A percentile compares a stretch with the other conserved stretches of the same genome.
phyloP scores from a whole-genome alignment of 2,888 invertebrate genomes.

The Acleris holmiana region DNA sequence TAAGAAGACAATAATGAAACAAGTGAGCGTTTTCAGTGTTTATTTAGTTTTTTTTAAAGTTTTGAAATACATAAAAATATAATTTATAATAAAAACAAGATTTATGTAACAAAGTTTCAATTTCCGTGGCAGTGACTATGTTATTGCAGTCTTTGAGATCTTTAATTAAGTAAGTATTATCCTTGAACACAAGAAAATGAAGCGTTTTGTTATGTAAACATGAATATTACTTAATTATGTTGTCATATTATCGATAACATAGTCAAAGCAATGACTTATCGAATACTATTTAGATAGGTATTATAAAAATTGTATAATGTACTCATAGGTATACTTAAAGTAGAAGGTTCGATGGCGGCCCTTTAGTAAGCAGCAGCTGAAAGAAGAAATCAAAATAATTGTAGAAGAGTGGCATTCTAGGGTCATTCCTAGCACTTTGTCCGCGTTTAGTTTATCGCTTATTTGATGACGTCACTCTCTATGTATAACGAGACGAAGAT shows the following conservation, averaged over 20 bases:
- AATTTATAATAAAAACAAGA: conserved; percentile 72
- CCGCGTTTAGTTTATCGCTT: too few species aligned
- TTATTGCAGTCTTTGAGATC: conserved; percentile 77
- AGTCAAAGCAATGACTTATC: conserved; percentile 68
- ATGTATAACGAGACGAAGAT: too few species aligned
- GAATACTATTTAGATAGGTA: conserved; percentile 63
- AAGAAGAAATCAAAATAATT: conserved; percentile 54
- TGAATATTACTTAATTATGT: conserved; percentile 49
- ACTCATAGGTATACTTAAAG: conserved; percentile 50
- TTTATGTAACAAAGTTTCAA: conserved; percentile 66
- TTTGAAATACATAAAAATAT: conserved; percentile 77
- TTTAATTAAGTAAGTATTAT: conserved; percentile 52
- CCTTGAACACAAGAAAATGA: conserved; percentile 35
- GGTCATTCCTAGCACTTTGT: too few species aligned
- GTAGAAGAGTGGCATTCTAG: too few species aligned
- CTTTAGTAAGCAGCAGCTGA: conserved; percentile 81
- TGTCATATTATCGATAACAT: conserved; percentile 62
- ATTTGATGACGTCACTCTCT: too few species aligned
- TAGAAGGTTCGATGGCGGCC: conserved; percentile 63
- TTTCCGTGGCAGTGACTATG: conserved; percentile 79
- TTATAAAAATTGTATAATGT: conserved; percentile 53
- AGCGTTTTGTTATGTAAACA: conserved; percentile 39
- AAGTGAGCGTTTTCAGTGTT: conserved; percentile 29
- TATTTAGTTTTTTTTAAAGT: conserved; percentile 60
- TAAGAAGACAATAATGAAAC: conserved; percentile 21